Base-by-base conservation (phyloP, 2,888 invertebrate species). In the Scaptomyza polygonia region DNA sequence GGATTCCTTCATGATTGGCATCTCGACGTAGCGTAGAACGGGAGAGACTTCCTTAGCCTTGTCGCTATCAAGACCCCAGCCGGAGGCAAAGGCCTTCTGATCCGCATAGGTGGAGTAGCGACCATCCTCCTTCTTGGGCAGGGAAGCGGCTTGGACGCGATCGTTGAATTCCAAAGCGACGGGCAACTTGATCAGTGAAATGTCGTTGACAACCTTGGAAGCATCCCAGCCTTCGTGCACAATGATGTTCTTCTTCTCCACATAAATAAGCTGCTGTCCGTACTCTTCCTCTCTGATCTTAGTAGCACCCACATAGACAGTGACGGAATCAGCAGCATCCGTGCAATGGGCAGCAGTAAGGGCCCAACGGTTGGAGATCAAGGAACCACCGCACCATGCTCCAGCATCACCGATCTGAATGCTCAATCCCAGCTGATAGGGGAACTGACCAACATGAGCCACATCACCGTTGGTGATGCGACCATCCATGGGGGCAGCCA, bases 51-150 rank as follows among this genome's bases (percentile, higher is more conserved):
- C 5, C 34, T 53, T 56, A 3, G 87, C 25, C 77, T 81, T 48
- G 81, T 88, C 89, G 25, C 73, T 73, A 11, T 79, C 76, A 5
- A 63, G 71, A 11, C 90, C 86, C 90, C 90, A 90, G n/a, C 91
- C 91, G 12, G 90, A 89, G 34, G 88, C 88, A 21, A 75, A 47
- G 4, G 68, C 88, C 6, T 29, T 14, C 4, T 78, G 52, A 3
- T 72, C 74, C 4, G 54, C 74, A 54, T 86, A 89, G 29, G 67
- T 71, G 4, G 80, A 65, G 44, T 84, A 84, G 3, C 67, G 64
- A 1, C 66, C 71, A 14, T 75, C 14, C 16, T 77, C 25, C 25
- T 64, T 54, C 14, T 58, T 55, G 9, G 90, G 89, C 65, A 89
- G 47, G 5, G 58, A 62, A 29, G 77, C 82, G 12, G 84, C 44